A percentile compares a stretch with the other conserved stretches of the same genome.
These are phyloP conservation scores for Diplodus puntazzo DNA, from an alignment of 2,797 vertebrate genomes.

Conservation along the genomic window DNA sequence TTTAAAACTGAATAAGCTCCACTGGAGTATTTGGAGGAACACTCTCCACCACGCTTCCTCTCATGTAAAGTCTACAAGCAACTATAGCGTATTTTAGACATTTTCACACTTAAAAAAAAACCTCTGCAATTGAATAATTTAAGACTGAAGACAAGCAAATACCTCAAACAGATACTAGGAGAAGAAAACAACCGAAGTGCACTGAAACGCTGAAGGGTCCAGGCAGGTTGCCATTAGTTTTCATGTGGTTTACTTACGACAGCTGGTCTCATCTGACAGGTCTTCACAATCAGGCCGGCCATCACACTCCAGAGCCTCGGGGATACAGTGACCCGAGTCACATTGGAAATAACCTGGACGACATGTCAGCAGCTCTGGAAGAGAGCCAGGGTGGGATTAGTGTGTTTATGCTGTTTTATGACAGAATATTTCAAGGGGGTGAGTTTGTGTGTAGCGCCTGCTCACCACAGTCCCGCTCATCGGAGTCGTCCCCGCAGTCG, in stretches of 20 bases:
- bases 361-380: slow-evolving; percentile 80
- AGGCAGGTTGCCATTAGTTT: slow-evolving; percentile 10
- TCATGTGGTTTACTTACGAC: slow-evolving; percentile 74
- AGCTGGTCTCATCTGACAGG: slow-evolving; percentile 82
- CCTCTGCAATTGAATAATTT: background rate
- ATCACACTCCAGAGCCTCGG: slow-evolving; percentile 74
- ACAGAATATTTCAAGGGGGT: background rate
- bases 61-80: too few relatives aligned
- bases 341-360: slow-evolving; percentile 81
- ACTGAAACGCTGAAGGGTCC: background rate
- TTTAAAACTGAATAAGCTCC: background rate
- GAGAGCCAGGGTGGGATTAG: slow-evolving; percentile 20
- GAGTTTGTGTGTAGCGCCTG: background rate
- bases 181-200: background rate
- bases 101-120: background rate
- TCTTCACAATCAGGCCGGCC: slow-evolving; percentile 79
- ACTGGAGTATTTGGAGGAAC: background rate
- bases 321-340: slow-evolving; percentile 82
- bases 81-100: background rate
- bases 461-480: slow-evolving; percentile 85
- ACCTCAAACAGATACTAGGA: background rate
- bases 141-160: too few relatives aligned
- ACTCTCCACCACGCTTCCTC: background rate
- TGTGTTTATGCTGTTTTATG: slow-evolving; percentile 6
- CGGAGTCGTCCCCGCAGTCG: slow-evolving; percentile 83